A percentile compares a stretch with the other conserved stretches of the same genome.
Evolutionary conservation across 2,797 vertebrate species (phyloP).

Genomic region (Acanthopagrus latus): DNA sequence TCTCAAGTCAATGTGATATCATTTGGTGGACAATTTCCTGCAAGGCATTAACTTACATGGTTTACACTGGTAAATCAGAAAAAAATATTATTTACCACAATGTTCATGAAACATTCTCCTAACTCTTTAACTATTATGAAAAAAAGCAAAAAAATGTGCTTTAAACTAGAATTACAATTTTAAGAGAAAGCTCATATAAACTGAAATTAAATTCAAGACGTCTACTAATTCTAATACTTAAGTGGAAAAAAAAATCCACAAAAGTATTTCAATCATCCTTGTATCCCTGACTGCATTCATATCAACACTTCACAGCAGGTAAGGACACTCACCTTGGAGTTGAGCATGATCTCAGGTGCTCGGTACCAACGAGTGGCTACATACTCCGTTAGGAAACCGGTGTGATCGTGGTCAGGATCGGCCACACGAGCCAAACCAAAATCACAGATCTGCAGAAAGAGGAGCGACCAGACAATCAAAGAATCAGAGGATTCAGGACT

Average conservation of each 20-base stretch:
- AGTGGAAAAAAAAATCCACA: too few relatives aligned
- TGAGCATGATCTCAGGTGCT: conserved; percentile 95
- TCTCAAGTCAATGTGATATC: too few relatives aligned
- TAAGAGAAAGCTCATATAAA: not conserved
- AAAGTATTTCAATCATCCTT: too few relatives aligned
- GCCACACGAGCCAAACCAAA: conserved; percentile 93
- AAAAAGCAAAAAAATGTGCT: not conserved
- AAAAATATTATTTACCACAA: too few relatives aligned
- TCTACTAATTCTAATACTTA: not conserved
- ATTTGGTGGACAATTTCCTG: not conserved
- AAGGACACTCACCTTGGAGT: conserved; percentile 88
- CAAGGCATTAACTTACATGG: not conserved
- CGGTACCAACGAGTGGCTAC: conserved; percentile 96
- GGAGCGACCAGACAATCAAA: accelerated
- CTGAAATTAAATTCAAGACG: not conserved
- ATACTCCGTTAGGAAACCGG: conserved; percentile 94
- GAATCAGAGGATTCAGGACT: not conserved
- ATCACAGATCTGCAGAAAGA: conserved; percentile 89
- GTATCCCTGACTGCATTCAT: not conserved
- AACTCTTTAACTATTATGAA: not conserved
- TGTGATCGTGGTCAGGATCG: conserved; percentile 91
- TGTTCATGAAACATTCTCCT: not conserved
- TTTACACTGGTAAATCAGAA: too few relatives aligned
- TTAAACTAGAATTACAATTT: not conserved
- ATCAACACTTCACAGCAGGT: not conserved